Conservation (phyloP, 2,113 vertebrate genomes). For the Sorex fumeus region DNA sequence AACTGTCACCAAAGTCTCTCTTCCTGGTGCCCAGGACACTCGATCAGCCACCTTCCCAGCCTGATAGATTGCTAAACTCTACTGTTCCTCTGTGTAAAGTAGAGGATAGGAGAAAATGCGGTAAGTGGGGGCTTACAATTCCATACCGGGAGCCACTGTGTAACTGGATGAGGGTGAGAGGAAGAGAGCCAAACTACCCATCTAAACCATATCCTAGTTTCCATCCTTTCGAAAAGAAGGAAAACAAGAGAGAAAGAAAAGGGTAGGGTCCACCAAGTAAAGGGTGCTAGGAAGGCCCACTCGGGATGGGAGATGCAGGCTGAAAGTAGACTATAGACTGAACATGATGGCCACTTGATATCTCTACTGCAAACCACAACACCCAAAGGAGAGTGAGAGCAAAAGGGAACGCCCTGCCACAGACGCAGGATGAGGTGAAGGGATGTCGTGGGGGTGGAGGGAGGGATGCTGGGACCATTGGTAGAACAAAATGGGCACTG, state of each 20-base stretch:
- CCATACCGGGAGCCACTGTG: background rate
- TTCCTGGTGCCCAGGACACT: background rate
- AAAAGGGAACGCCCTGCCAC: too few relatives aligned
- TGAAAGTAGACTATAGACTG: too few relatives aligned
- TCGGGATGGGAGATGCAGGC: too few relatives aligned
- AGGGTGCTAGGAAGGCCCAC: too few relatives aligned
- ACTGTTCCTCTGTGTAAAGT: background rate
- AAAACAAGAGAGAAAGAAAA: background rate
- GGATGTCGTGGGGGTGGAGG: too few relatives aligned
- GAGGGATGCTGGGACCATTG: too few relatives aligned
- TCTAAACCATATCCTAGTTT: slow-evolving; percentile 17
- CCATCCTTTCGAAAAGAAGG: slow-evolving; percentile 7
- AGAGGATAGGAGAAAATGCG: background rate
- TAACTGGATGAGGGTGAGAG: background rate
- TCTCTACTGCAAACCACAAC: too few relatives aligned
- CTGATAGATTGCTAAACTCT: background rate
- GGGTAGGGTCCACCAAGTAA: too few relatives aligned
- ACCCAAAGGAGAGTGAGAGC: too few relatives aligned
- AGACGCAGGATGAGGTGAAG: too few relatives aligned
- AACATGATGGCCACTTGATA: too few relatives aligned
- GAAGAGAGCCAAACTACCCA: background rate
- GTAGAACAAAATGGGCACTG: too few relatives aligned
- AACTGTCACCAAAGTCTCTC: background rate
- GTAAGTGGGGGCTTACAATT: background rate
- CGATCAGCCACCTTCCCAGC: background rate